phyloP scores from a whole-genome alignment of 92 coral and sea anemone species.

The Scolanthus callimorphus region DNA sequence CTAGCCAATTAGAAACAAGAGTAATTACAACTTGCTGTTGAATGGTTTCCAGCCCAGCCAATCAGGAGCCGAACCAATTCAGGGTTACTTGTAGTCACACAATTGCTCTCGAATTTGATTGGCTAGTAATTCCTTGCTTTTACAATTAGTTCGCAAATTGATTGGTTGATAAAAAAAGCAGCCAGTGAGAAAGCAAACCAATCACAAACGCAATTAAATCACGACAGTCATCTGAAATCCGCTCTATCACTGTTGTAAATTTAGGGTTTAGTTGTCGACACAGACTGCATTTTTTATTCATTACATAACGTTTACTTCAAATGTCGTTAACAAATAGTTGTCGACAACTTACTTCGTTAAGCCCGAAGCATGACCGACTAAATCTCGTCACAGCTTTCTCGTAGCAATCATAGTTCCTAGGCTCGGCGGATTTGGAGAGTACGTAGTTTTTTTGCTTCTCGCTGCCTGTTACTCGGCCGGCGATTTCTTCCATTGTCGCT shows the following conservation, averaged over 20 bases:
- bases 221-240: no score
- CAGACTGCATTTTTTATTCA: not conserved
- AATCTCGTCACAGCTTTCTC: slow-evolving; percentile 68
- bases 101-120: no score
- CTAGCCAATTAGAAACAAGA: no score
- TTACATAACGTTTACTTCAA: not conserved
- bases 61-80: no score
- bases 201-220: no score
- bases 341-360: slow-evolving; percentile 60
- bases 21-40: no score
- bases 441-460: slow-evolving; percentile 50
- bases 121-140: no score
- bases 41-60: no score
- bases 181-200: no score
- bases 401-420: slow-evolving; percentile 75
- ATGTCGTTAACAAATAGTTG: not conserved
- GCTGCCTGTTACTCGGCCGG: slow-evolving; percentile 28
- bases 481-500: slow-evolving; percentile 65
- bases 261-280: not conserved
- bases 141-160: no score
- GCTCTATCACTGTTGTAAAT: not conserved
- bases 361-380: slow-evolving; percentile 60
- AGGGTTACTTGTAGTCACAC: no score
- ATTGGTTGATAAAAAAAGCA: no score
- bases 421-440: slow-evolving; percentile 53